Conservation (phyloP, 2,888 invertebrate genomes). For the Schizotus pectinicornis region DNA sequence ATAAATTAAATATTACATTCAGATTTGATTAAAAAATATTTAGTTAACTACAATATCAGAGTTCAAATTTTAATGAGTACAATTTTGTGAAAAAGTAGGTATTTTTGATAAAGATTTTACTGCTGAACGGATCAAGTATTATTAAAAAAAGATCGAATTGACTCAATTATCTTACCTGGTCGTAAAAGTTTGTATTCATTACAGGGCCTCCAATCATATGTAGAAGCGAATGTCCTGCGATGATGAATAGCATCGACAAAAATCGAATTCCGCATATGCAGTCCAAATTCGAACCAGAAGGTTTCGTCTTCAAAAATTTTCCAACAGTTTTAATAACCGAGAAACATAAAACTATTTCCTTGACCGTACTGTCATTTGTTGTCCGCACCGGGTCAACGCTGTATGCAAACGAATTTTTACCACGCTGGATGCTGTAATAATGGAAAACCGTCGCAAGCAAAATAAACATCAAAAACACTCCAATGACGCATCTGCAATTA, state of each 20-base stretch:
- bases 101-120: too few relatives aligned
- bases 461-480: constrained; percentile 41
- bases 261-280: constrained; percentile 66
- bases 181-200: constrained; percentile 69
- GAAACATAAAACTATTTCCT: constrained; percentile 59
- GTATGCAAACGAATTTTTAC: constrained; percentile 37
- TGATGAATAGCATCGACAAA: constrained; percentile 71
- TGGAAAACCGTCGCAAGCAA: constrained; percentile 47
- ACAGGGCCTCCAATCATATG: constrained; percentile 73
- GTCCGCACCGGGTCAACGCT: constrained; percentile 33
- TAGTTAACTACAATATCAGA: too few relatives aligned
- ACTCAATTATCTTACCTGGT: constrained; percentile 58
- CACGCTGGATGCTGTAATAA: constrained; percentile 35
- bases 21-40: too few relatives aligned
- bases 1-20: too few relatives aligned
- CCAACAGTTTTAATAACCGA: constrained; percentile 66
- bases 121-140: too few relatives aligned
- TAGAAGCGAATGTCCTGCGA: constrained; percentile 70
- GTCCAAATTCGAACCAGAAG: constrained; percentile 66
- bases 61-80: too few relatives aligned
- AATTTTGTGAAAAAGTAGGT: too few relatives aligned
- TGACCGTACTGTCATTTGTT: constrained; percentile 26
- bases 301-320: constrained; percentile 66
- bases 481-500: constrained; percentile 43
- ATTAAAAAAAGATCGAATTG: too few relatives aligned